phyloP scores from a whole-genome alignment of 1,140 invertebrate species.

The Plutomurus gul region DNA sequence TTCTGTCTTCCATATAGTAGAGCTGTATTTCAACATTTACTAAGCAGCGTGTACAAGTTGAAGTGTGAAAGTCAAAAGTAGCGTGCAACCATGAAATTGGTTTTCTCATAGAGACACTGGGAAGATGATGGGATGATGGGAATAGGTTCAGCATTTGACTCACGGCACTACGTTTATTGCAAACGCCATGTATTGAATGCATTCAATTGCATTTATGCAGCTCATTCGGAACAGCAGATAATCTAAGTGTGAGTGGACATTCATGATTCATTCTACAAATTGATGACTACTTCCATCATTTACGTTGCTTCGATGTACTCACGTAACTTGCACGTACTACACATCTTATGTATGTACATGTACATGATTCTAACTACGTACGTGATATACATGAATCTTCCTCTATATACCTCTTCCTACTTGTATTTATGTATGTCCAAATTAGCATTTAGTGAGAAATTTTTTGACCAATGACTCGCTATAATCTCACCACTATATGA shows the following conservation, averaged over 20 bases:
- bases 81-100: constrained; percentile 25
- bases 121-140: background rate
- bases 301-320: no score
- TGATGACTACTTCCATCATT: no score
- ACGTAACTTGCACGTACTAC: no score
- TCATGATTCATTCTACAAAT: no score
- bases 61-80: constrained; percentile 29
- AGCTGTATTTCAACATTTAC: background rate
- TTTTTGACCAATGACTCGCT: background rate
- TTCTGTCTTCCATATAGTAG: background rate
- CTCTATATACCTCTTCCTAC: no score
- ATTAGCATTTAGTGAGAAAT: background rate
- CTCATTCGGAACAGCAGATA: background rate
- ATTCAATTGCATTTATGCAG: background rate
- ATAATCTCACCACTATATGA: background rate
- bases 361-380: no score
- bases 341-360: no score
- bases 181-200: background rate
- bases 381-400: no score
- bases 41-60: background rate
- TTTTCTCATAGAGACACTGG: background rate
- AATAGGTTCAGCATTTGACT: constrained; percentile 9
- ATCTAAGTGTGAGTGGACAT: no score
- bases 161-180: background rate
- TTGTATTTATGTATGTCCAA: constrained; percentile 7